Evolutionary conservation across 2,797 vertebrate species (phyloP).

Genomic region (Allobates femoralis): DNA sequence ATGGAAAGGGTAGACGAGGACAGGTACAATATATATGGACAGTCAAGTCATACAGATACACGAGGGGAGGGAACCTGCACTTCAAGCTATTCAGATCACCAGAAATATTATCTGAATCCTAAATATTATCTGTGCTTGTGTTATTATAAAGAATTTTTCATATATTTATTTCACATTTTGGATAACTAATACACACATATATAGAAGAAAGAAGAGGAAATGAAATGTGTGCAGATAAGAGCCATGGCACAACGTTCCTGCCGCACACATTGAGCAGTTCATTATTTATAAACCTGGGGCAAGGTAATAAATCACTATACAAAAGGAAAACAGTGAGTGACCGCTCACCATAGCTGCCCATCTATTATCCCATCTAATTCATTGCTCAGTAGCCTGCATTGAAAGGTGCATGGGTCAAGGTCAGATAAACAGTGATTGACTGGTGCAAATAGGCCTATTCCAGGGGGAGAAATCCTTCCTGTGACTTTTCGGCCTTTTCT

Average conservation of each 20-base stretch:
- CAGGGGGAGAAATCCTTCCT: conserved; percentile 4
- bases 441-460: conserved; percentile 5
- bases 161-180: no score
- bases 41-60: no score
- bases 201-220: background rate
- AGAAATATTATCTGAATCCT: no score
- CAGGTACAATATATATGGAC: no score
- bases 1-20: no score
- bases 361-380: conserved; percentile 57
- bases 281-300: conserved; percentile 46
- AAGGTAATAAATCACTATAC: conserved; percentile 42
- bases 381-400: conserved; percentile 46
- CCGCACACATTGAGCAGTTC: background rate
- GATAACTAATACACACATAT: background rate
- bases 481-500: conserved; percentile 1
- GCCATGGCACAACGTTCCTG: background rate
- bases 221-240: background rate
- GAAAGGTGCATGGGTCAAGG: conserved; percentile 47
- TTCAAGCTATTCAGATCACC: no score
- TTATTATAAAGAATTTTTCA: background rate
- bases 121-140: no score
- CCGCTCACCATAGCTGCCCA: conserved; percentile 36
- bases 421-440: conserved; percentile 45
- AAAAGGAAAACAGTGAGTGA: conserved; percentile 48
- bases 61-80: no score